A percentile compares a stretch with the other conserved stretches of the same genome.
Conservation (phyloP, 2,888 invertebrate species). For the Alentia gelatinosa region DNA sequence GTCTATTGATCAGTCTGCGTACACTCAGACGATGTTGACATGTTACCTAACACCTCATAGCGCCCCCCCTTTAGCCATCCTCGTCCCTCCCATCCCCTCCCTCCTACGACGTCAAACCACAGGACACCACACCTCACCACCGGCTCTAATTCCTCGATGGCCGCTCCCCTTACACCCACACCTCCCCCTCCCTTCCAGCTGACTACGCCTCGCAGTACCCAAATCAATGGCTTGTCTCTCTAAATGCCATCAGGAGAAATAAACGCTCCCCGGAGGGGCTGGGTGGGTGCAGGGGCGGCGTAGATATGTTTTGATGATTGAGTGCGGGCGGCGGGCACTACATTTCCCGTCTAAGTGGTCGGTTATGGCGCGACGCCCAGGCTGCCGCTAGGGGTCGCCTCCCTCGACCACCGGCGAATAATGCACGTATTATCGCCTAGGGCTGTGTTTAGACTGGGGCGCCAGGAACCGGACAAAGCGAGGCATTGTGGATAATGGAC, state of each 20-base stretch:
- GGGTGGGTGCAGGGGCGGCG: background rate
- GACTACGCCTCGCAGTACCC: background rate
- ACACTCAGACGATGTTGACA: no score
- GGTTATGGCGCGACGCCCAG: background rate
- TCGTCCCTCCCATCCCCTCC: no score
- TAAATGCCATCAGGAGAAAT: slow-evolving; percentile 34
- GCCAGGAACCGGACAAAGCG: background rate
- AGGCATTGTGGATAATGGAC: background rate
- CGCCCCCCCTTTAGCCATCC: background rate
- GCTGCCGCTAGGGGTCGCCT: background rate
- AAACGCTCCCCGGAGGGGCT: background rate
- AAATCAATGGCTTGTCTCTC: slow-evolving; percentile 24
- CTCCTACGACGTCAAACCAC: background rate
- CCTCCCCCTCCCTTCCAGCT: background rate
- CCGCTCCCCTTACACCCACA: background rate
- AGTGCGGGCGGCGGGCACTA: background rate
- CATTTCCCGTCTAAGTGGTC: slow-evolving; percentile 12
- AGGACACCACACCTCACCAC: background rate
- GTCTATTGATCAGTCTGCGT: no score
- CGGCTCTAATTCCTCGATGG: background rate
- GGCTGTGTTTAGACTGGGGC: background rate
- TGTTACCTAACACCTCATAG: no score
- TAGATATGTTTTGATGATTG: slow-evolving; percentile 29
- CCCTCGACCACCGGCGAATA: background rate
- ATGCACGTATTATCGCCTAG: slow-evolving; percentile 13